Conservation (phyloP, 2,113 vertebrate genomes). For the Platichthys flesus region DNA sequence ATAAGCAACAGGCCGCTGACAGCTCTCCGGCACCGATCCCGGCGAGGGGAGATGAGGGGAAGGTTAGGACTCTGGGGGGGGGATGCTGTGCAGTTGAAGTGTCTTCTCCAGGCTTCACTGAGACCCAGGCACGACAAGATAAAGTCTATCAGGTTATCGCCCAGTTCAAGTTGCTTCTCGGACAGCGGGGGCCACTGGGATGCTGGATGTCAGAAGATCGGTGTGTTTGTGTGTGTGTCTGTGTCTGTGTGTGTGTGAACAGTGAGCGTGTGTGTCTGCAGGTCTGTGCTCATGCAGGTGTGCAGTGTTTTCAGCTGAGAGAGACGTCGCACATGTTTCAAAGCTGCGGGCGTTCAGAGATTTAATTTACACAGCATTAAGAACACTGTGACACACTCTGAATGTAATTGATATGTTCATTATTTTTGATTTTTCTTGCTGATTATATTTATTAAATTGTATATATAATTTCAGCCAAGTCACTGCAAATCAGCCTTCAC, state of each 20-base stretch:
- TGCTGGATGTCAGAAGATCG: slow-evolving; percentile 70
- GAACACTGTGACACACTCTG: background rate
- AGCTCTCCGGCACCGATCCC: slow-evolving; percentile 91
- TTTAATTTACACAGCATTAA: background rate
- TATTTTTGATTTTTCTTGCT: slow-evolving; percentile 4
- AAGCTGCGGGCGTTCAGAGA: background rate
- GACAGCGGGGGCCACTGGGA: slow-evolving; percentile 87
- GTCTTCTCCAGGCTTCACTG: slow-evolving; percentile 93
- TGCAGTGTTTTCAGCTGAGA: slow-evolving; percentile 4
- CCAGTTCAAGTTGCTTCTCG: slow-evolving; percentile 90
- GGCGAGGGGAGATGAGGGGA: slow-evolving; percentile 92
- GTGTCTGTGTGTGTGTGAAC: slow-evolving; percentile 13
- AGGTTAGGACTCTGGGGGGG: slow-evolving; percentile 96
- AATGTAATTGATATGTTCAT: slow-evolving; percentile 18
- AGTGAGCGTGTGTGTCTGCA: slow-evolving; percentile 22
- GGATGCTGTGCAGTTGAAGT: slow-evolving; percentile 92
- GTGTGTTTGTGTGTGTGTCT: slow-evolving; percentile 33
- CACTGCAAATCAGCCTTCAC: background rate
- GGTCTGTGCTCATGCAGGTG: slow-evolving; percentile 33
- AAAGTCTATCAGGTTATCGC: slow-evolving; percentile 98
- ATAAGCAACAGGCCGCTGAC: slow-evolving; percentile 99
- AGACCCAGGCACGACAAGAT: slow-evolving; percentile 94
- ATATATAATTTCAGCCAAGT: slow-evolving; percentile 3
- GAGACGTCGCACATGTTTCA: background rate
- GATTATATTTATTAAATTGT: slow-evolving; percentile 11